phyloP scores from a whole-genome alignment of 2,797 vertebrate genomes.

The Pagetopsis macropterus region DNA sequence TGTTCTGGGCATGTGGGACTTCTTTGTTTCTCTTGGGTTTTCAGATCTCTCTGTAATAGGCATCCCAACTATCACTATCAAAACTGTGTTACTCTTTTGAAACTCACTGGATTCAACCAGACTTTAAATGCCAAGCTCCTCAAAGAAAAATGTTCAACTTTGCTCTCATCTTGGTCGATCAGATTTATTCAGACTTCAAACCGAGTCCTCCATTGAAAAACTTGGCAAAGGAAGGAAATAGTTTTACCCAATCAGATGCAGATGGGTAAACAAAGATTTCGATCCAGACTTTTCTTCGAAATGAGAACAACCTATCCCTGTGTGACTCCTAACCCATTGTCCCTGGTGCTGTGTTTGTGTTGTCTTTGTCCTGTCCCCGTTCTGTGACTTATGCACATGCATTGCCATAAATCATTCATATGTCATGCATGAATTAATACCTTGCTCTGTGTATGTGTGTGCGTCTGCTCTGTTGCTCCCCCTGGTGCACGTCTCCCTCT shows the following conservation, averaged over 20 bases:
- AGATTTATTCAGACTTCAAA: conserved; percentile 36
- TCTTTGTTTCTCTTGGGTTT: conserved; percentile 74
- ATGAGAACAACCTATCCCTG: conserved; percentile 28
- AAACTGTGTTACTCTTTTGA: conserved; percentile 6
- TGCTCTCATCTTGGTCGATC: conserved; percentile 10
- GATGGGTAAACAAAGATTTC: conserved; percentile 28
- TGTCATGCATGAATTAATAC: conserved; percentile 52
- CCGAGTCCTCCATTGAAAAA: conserved; percentile 8
- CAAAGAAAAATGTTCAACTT: conserved; percentile 13
- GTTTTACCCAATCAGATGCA: conserved; percentile 18
- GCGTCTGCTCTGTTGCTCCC: conserved; percentile 27
- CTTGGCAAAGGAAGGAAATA: conserved; percentile 12
- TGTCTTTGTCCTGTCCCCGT: conserved; percentile 18
- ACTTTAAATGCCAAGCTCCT: conserved; percentile 10
- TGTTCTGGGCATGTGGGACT: conserved; percentile 41
- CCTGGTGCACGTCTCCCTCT: conserved; percentile 41
- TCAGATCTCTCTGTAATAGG: conserved; percentile 74
- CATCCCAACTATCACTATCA: neutral
- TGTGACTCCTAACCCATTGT: conserved; percentile 52
- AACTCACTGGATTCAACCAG: neutral
- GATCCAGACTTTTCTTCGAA: conserved; percentile 20
- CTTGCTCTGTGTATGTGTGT: conserved; percentile 21
- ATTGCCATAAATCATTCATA: conserved; percentile 52
- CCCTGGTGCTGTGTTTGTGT: conserved; percentile 48
- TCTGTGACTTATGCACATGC: conserved; percentile 36